Conservation (phyloP, 1,140 invertebrate genomes). For the Steinernema khuongi region DNA sequence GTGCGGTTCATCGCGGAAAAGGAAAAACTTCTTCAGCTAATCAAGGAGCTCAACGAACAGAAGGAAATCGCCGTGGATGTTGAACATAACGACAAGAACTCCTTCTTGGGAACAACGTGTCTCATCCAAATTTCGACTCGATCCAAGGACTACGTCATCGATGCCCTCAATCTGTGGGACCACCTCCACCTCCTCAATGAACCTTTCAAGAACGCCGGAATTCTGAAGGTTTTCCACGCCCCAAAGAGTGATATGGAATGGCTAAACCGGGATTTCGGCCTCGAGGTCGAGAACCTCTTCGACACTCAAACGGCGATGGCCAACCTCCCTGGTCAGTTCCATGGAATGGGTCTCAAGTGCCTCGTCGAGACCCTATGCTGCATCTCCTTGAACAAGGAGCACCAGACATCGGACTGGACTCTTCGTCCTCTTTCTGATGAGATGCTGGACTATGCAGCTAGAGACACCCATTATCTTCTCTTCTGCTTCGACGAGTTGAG, state of each 20-base stretch:
- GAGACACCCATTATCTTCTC: slow-evolving; percentile 90
- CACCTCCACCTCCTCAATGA: slow-evolving; percentile 80
- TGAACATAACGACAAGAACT: too few relatives aligned
- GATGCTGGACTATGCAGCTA: slow-evolving; percentile 78
- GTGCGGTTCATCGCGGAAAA: too few relatives aligned
- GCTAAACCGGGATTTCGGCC: slow-evolving; percentile 87
- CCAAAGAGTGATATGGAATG: slow-evolving; percentile 80
- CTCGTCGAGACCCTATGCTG: slow-evolving; percentile 75
- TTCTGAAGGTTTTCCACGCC: slow-evolving; percentile 85
- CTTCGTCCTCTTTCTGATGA: slow-evolving; percentile 75
- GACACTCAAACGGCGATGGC: slow-evolving; percentile 85
- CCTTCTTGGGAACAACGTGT: slow-evolving; percentile 78
- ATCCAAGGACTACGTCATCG: slow-evolving; percentile 81
- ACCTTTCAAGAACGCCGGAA: slow-evolving; percentile 80
- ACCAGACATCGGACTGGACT: slow-evolving; percentile 88
- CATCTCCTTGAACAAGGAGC: slow-evolving; percentile 77
- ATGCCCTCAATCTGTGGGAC: slow-evolving; percentile 75
- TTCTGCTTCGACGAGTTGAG: slow-evolving; percentile 73
- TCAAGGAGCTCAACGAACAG: too few relatives aligned
- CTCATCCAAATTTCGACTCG: slow-evolving; percentile 87
- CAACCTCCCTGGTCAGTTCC: slow-evolving; percentile 62
- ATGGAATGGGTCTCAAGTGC: slow-evolving; percentile 72
- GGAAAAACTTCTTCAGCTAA: too few relatives aligned
- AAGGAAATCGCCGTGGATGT: too few relatives aligned
- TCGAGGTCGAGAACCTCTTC: slow-evolving; percentile 95